Conservation (phyloP, 92 coral and sea anemone genomes). For the Zoanthus gigantus region DNA sequence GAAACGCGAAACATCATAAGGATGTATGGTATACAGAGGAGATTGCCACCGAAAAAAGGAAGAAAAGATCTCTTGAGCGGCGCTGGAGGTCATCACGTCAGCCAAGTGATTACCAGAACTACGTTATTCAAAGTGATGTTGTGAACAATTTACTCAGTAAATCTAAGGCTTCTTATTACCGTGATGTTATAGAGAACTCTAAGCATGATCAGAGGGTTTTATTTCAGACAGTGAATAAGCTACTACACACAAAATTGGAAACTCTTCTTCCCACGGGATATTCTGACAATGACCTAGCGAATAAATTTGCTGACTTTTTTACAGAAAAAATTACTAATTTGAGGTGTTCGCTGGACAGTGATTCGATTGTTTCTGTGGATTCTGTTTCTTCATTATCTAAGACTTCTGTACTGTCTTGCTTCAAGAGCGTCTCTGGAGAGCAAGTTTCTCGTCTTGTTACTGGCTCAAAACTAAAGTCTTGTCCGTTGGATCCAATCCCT, state of each 20-base stretch:
- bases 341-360: conserved; percentile 23
- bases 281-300: too few relatives aligned
- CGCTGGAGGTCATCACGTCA: conserved; percentile 8
- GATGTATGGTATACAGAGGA: background rate
- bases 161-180: background rate
- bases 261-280: too few relatives aligned
- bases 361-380: background rate
- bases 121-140: conserved; percentile 44
- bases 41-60: conserved; percentile 1
- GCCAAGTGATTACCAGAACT: background rate
- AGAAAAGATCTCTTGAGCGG: conserved; percentile 2
- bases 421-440: conserved; percentile 14
- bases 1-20: conserved; percentile 28
- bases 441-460: background rate
- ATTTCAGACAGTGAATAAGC: background rate
- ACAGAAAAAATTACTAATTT: conserved; percentile 1
- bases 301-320: too few relatives aligned
- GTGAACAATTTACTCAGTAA: conserved; percentile 5
- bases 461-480: background rate
- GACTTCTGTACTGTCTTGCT: conserved; percentile 6
- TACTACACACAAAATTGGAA: too few relatives aligned
- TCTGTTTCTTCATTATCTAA: background rate
- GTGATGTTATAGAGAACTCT: conserved; percentile 10
- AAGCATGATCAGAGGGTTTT: conserved; percentile 38
- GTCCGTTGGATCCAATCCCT: background rate